A percentile compares a stretch with the other conserved stretches of the same genome.
These are phyloP conservation scores for Callospermophilus lateralis DNA, from an alignment of 2,113 vertebrate genomes.

Conservation along the genomic window DNA sequence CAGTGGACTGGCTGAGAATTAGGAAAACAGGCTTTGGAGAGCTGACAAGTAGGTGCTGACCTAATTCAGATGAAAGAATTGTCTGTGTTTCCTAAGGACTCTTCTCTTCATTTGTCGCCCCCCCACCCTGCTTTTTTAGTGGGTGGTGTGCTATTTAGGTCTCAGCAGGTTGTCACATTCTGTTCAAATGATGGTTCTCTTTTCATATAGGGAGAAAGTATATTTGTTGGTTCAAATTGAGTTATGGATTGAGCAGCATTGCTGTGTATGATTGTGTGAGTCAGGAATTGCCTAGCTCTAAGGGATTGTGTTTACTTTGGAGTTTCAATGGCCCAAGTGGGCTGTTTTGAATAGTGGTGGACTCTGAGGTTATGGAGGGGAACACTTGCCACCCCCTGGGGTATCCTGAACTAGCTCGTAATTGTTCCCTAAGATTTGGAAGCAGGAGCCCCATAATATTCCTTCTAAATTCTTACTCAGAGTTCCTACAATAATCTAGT, in stretches of 20 bases:
- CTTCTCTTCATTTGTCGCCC: not conserved
- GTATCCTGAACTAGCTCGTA: too few species aligned
- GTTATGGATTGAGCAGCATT: not conserved
- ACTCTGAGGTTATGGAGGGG: not conserved
- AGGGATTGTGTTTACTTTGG: not conserved
- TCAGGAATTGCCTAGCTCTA: not conserved
- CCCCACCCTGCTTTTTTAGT: too few species aligned
- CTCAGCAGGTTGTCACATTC: not conserved
- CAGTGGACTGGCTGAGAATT: not conserved
- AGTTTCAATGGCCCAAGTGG: not conserved
- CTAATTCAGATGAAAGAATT: not conserved
- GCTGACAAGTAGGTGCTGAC: not conserved
- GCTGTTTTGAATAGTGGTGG: not conserved
- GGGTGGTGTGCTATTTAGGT: not conserved
- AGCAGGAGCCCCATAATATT: too few species aligned
- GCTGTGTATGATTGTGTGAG: not conserved
- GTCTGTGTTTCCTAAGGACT: not conserved
- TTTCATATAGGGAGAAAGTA: too few species aligned
- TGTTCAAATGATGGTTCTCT: not conserved
- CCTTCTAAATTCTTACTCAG: too few species aligned
- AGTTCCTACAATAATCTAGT: too few species aligned
- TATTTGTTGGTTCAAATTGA: not conserved
- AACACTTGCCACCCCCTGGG: too few species aligned
- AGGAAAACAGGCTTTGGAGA: not conserved
- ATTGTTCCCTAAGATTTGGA: too few species aligned